Conservation (phyloP, 1,140 invertebrate species). For the Neodiprion fabricii region DNA sequence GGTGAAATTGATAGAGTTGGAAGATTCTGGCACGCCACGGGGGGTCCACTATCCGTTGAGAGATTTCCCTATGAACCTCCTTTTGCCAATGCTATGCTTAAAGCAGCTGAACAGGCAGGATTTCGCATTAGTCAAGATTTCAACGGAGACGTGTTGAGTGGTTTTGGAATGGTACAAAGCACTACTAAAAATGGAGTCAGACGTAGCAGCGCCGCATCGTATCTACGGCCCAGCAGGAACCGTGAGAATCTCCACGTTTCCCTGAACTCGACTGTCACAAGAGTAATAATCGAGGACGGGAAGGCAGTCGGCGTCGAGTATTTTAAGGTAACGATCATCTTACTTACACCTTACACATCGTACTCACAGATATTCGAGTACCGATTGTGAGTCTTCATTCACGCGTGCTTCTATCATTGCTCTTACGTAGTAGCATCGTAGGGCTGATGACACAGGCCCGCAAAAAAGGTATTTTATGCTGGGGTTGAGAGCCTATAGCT, state of each 20-base stretch:
- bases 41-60: conserved; percentile 41
- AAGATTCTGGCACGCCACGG: conserved; percentile 50
- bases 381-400: too few species aligned
- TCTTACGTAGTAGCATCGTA: too few species aligned
- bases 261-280: conserved; percentile 72
- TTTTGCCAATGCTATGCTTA: conserved; percentile 64
- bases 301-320: conserved; percentile 69
- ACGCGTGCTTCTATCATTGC: too few species aligned
- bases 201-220: conserved; percentile 72
- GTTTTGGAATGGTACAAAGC: conserved; percentile 62
- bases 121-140: too few species aligned
- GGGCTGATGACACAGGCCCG: too few species aligned
- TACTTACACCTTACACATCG: conserved; percentile 21
- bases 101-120: conserved; percentile 57
- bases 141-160: conserved; percentile 58
- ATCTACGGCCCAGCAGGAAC: conserved; percentile 66
- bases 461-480: too few species aligned
- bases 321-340: conserved; percentile 45
- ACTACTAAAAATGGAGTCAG: conserved; percentile 68
- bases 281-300: conserved; percentile 64
- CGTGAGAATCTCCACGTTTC: conserved; percentile 76
- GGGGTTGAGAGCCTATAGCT: too few species aligned
- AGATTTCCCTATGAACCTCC: conserved; percentile 62
- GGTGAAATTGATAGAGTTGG: conserved; percentile 20
- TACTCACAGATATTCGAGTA: too few species aligned